These are phyloP conservation scores for Cryptophagus acutangulus DNA, from an alignment of 2,888 invertebrate genomes.

Conservation along the genomic window DNA sequence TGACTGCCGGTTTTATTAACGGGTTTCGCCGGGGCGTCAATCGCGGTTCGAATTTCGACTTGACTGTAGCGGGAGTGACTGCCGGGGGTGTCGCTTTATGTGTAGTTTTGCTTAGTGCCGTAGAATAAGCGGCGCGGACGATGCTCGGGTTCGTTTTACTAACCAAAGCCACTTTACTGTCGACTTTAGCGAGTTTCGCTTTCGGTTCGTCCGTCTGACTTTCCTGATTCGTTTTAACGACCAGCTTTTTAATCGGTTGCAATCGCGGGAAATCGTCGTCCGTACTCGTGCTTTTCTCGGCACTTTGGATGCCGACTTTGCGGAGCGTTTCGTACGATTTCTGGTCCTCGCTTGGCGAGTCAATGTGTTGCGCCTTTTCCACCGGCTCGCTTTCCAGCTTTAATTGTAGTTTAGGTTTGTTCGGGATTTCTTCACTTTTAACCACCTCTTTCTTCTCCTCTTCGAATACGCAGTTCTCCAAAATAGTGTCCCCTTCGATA, in stretches of 20 bases:
- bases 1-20: background rate
- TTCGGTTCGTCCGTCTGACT: slow-evolving; percentile 42
- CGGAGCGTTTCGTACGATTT: slow-evolving; percentile 45
- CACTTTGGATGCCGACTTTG: slow-evolving; percentile 43
- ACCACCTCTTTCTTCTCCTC: background rate
- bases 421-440: slow-evolving; percentile 27
- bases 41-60: slow-evolving; percentile 34
- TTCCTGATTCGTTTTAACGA: slow-evolving; percentile 43
- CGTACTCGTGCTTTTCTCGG: slow-evolving; percentile 46
- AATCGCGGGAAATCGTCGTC: slow-evolving; percentile 43
- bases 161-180: background rate
- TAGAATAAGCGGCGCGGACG: slow-evolving; percentile 47
- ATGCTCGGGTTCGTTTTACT: slow-evolving; percentile 28
- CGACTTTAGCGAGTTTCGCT: background rate
- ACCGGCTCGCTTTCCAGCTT: slow-evolving; percentile 17
- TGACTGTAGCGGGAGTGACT: slow-evolving; percentile 17
- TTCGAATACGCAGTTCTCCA: background rate
- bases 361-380: slow-evolving; percentile 27
- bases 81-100: slow-evolving; percentile 34
- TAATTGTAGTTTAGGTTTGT: slow-evolving; percentile 30
- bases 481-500: slow-evolving; percentile 38
- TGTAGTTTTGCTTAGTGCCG: slow-evolving; percentile 46
- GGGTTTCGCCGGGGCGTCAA: too few relatives aligned
- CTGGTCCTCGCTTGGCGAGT: slow-evolving; percentile 49
- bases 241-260: slow-evolving; percentile 33